Evolutionary conservation across 2,797 vertebrate genomes (phyloP).

Genomic region (Chelon labrosus): DNA sequence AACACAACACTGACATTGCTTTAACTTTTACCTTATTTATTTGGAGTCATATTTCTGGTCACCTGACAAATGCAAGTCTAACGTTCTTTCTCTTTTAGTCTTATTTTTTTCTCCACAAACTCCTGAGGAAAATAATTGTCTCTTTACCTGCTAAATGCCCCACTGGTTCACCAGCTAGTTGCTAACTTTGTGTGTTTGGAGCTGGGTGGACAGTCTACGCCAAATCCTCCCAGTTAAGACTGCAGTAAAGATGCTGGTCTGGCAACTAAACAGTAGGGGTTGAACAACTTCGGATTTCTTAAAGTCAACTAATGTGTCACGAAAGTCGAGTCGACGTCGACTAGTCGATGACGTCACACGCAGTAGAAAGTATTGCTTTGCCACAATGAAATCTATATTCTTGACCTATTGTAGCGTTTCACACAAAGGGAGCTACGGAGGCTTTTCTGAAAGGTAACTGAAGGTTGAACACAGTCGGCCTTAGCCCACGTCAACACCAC

Average conservation of each 20-base stretch:
- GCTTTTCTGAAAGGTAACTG: too few relatives aligned
- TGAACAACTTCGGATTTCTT: too few relatives aligned
- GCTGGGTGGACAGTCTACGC: not conserved
- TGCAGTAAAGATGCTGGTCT: not conserved
- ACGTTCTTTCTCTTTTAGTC: not conserved
- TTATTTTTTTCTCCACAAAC: conserved; percentile 5
- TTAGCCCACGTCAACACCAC: too few relatives aligned
- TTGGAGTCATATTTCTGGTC: not conserved
- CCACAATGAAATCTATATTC: too few relatives aligned
- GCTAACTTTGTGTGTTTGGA: not conserved
- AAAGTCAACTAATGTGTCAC: too few relatives aligned
- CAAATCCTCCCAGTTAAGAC: not conserved
- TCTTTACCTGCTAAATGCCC: conserved; percentile 3
- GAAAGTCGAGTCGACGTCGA: too few relatives aligned
- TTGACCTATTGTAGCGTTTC: too few relatives aligned
- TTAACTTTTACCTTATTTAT: conserved; percentile 5
- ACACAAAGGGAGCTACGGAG: too few relatives aligned
- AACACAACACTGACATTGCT: not conserved
- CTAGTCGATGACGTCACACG: too few relatives aligned
- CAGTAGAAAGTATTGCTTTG: too few relatives aligned
- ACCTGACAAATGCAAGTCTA: conserved; percentile 1
- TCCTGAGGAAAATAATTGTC: not conserved
- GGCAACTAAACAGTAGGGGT: not conserved
- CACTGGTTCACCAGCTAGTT: not conserved
- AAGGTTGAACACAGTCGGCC: too few relatives aligned